Percentiles rank a stretch among this genome's conserved stretches.
Evolutionary conservation across 1,140 invertebrate species (phyloP).

Genomic region (Melanaphis sacchari): DNA sequence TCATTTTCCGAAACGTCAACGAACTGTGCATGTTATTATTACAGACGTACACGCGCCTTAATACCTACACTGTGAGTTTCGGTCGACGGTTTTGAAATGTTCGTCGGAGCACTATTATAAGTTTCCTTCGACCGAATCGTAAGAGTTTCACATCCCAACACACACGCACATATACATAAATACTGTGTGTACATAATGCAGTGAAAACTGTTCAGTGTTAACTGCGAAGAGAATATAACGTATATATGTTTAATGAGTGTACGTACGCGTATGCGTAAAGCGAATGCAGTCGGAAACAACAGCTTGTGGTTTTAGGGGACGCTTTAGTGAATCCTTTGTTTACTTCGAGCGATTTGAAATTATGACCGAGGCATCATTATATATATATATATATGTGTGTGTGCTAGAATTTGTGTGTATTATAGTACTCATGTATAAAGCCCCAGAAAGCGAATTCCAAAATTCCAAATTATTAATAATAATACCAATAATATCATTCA

Average conservation of each 20-base stretch:
- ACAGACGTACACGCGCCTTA: neutral
- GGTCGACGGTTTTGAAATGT: constrained; percentile 20
- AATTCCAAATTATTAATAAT: neutral
- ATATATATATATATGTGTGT: too few relatives aligned
- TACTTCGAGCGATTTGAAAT: neutral
- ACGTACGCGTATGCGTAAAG: neutral
- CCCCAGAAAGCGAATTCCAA: neutral
- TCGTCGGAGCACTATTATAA: neutral
- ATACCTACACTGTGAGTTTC: neutral
- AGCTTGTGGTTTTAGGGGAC: constrained; percentile 21
- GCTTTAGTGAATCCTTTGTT: constrained; percentile 23
- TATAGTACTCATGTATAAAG: neutral
- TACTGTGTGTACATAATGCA: neutral
- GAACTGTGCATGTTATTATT: neutral
- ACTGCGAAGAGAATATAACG: neutral
- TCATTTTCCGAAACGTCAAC: neutral
- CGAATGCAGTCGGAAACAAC: constrained; percentile 10
- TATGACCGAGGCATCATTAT: neutral
- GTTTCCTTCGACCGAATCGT: neutral
- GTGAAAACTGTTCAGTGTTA: neutral
- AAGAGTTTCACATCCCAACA: neutral
- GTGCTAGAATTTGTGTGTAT: neutral
- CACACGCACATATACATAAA: neutral
- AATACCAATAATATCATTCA: neutral
- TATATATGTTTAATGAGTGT: neutral